phyloP scores from a whole-genome alignment of 2,797 vertebrate species.

The Cryptoprocta ferox region DNA sequence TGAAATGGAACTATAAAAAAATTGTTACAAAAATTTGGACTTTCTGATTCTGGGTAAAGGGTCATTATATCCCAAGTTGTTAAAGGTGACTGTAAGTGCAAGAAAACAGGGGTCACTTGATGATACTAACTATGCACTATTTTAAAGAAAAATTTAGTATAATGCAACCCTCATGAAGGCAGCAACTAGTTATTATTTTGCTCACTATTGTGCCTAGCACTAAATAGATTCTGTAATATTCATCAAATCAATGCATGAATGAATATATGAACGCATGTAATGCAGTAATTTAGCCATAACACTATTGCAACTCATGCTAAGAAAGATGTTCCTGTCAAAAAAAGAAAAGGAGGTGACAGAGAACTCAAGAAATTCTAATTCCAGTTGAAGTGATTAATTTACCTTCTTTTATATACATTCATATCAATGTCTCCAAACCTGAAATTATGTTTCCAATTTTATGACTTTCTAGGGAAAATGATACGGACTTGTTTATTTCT shows the following conservation, averaged over 20 bases:
- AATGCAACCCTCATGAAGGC: neutral
- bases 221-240: neutral
- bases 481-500: conserved; percentile 32
- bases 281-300: neutral
- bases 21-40: conserved; percentile 18
- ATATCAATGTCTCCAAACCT: neutral
- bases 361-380: conserved; percentile 35
- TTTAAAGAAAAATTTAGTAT: conserved; percentile 1
- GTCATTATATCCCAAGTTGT: neutral
- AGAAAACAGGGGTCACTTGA: neutral
- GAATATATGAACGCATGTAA: neutral
- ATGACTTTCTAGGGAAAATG: conserved; percentile 3
- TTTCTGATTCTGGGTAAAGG: neutral
- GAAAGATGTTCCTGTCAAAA: neutral
- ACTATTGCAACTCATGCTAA: neutral
- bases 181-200: neutral
- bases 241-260: neutral
- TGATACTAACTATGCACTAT: neutral
- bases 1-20: neutral
- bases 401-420: neutral
- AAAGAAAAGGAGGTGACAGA: neutral
- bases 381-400: conserved; percentile 9
- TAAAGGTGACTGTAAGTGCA: neutral
- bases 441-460: conserved; percentile 14
- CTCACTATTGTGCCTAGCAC: neutral